Base-by-base conservation (phyloP, 2,888 invertebrate species). In the Strigamia crassipes region DNA sequence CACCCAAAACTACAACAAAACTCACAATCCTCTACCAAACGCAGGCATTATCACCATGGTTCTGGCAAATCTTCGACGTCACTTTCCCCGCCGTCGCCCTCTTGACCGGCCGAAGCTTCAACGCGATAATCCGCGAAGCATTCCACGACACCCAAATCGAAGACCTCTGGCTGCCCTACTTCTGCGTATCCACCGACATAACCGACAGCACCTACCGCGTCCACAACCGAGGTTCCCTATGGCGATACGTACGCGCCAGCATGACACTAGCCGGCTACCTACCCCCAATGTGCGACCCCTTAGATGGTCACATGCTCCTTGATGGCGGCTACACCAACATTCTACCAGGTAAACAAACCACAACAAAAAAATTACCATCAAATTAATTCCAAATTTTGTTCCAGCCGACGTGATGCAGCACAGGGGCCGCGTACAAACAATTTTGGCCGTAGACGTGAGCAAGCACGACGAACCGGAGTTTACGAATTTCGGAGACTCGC, bases 241-340 rank as follows among this genome's bases (percentile, higher is more conserved):
- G 99, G 99, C 94, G 98, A 87, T 99, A 97, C 92, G 94, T 97
- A 88, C 93, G 99, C 89, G 95, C 96, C 85, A 98, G 97, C 90
- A 99, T 99, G 99, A 97, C 97, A 85, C 93, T 99, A 87, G 97
- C 97, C 84, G 99, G 99, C 87, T 99, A 99, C 91, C 95, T 99
- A 93, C 99, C 99, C 87, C 99, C 99, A 85, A 91, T 99, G 87
- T 99, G 99, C 91, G 99, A 99, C 91, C 99, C 99, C 82, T 91
- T 92, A 88, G 99, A 99, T 91, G 99, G 98, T 87, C 99, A 99
- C 92, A 94, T 98, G 87, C 93, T 99, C 87, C 93, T 99, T 90
- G 99, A 99, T 91, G 99, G 99, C 90, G 99, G 99, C 90, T 99
- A 99, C 92, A 97, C 97, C 91, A 99, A 99, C 93, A 99, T 99